Evolutionary conservation across 2,888 invertebrate genomes (phyloP), one percentile per base, ranked within the genome.

Genomic region (Ectobius pallidus): DNA sequence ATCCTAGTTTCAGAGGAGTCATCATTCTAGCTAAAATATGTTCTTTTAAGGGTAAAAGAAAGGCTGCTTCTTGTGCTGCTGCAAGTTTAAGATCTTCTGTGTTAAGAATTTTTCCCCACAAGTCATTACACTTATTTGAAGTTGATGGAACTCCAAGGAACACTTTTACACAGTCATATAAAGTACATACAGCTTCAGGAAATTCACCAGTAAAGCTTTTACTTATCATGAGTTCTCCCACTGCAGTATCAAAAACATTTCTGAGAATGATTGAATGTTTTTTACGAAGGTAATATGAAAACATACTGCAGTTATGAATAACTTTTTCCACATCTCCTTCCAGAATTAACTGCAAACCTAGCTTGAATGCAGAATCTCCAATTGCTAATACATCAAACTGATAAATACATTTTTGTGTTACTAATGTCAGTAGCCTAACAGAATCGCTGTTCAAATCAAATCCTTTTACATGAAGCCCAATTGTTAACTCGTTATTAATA

Each of bases 231-330:
- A 58, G n/a, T 16, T 58, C 58, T 16, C 58, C 58, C 4, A 58
- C 58, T 58, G 22, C 25, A 14, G 58, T 58, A n/a, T 58, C 58
- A 30, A 58, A 58, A 58, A 58, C 58, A 58, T 58, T 58, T 14
- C 30, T 25, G 9, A 58, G 14, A 16, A 4, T 58, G 16, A 58
- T 30, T 4, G 2, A 58, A 18, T 58, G 30, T 30, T 30, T 14
- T 14, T 58, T 22, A 30, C 30, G 6, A 14, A 58, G 27, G 6
- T 30, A 58, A 3, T 14, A 22, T 30, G 58, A 58, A 1, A 32
- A 4, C 14, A 30, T 16, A 27, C 58, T 27, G 16, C 58, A 25
- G 18, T 58, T n/a, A 30, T 58, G 58, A 58, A 58, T 58, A 25
- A 58, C 58, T 30, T 58, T 58, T n/a, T n/a, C 14, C 2, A 58